Evolutionary conservation across 1,140 invertebrate species (phyloP).

Genomic region (Tetramorium parvispinum): DNA sequence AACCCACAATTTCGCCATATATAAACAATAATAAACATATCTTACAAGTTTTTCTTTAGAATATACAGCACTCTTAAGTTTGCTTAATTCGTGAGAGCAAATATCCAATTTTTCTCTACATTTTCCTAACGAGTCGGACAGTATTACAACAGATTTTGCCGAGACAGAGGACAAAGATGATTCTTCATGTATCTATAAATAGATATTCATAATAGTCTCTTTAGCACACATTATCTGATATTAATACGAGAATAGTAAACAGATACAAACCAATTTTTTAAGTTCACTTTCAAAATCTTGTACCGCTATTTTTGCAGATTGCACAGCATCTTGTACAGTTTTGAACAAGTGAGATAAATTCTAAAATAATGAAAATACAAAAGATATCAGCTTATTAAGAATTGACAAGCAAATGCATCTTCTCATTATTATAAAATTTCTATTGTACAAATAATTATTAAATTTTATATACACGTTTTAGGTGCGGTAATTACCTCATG

Average conservation of each 20-base stretch:
- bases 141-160: constrained; percentile 64
- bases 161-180: constrained; percentile 62
- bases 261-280: constrained; percentile 76
- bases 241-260: not conserved
- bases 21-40: constrained; percentile 18
- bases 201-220: constrained; percentile 25
- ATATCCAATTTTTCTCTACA: constrained; percentile 74
- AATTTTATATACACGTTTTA: not conserved
- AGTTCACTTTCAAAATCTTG: constrained; percentile 75
- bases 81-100: constrained; percentile 78
- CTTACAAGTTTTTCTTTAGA: constrained; percentile 83
- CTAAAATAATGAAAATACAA: constrained; percentile 63
- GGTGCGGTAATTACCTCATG: constrained; percentile 70
- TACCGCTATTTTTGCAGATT: constrained; percentile 73
- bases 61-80: constrained; percentile 76
- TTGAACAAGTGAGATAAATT: constrained; percentile 74
- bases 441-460: not conserved
- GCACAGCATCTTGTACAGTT: constrained; percentile 74
- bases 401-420: not conserved
- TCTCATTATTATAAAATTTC: constrained; percentile 1
- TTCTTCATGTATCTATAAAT: constrained; percentile 74
- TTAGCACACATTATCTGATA: not conserved
- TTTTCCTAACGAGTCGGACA: constrained; percentile 75
- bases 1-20: not conserved
- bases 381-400: constrained; percentile 17